Evolutionary conservation across 2,797 vertebrate species (phyloP), one percentile per base, ranked within the genome.

Genomic region (Mus minutoides): DNA sequence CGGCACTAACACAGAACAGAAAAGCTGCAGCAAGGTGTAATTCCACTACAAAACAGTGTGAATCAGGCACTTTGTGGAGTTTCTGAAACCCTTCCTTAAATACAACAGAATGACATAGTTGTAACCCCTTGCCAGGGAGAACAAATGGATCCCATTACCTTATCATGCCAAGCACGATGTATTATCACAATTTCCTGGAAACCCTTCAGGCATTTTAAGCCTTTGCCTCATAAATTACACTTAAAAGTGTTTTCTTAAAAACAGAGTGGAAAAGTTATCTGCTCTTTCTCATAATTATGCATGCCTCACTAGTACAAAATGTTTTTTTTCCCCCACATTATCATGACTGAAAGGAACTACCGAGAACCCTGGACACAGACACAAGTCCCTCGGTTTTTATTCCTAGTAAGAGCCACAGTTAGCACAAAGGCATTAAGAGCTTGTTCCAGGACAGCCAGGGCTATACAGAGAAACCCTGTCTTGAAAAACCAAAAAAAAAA

Each of bases 181-280:
- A 92, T 29, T 78, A 89, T 58, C 52, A 75, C 17, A 75, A 40
- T 76, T 96, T 91, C 82, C 88, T 92, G 76, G 84, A 91, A 95
- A 95, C 17, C 73, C 46, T 83, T 90, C 56, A 80, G 87, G 46
- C 4, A n/a, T 93, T 91, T 93, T 69, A 91, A 86, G 79, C 26
- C 71, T 64, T 94, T 67, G 37, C 37, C n/a, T 85, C 87, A 79
- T 78, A 84, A 96, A 64, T 86, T 83, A 77, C 43, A 76, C 80
- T 77, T 77, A 91, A 60, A 88, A 92, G 71, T 64, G 60, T 64
- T 80, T 90, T 54, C 87, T 78, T 79, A 77, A 94, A 49, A 84
- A 37, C 3, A 22, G 24, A 87, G 37, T 43, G 26, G 77, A 75
- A 83, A 91, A 62, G 56, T 88, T 31, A 79, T 46, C 37, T 76